Evolutionary conservation across 2,888 invertebrate genomes (phyloP).

Genomic region (Chymomyza fuscimana): DNA sequence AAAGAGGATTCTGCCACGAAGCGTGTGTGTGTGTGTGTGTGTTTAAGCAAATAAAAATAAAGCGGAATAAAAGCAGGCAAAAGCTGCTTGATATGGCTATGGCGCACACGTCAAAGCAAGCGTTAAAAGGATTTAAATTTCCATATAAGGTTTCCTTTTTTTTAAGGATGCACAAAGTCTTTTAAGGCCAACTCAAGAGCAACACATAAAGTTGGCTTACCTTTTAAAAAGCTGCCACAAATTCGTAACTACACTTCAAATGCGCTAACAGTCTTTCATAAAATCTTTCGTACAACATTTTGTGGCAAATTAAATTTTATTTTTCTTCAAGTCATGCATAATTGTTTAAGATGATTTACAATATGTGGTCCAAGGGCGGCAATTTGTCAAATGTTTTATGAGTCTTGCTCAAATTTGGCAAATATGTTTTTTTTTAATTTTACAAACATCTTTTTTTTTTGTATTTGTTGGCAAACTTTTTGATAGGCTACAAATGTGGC

Average conservation of each 20-base stretch:
- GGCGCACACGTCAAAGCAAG: slow-evolving; percentile 22
- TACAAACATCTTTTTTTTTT: not conserved
- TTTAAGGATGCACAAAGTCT: not conserved
- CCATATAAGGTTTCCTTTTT: slow-evolving; percentile 20
- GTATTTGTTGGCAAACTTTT: slow-evolving; percentile 23
- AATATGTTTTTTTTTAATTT: slow-evolving; percentile 55
- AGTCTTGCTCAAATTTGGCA: slow-evolving; percentile 32
- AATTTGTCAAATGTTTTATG: slow-evolving; percentile 37
- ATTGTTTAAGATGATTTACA: slow-evolving; percentile 69
- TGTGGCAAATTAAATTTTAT: slow-evolving; percentile 43
- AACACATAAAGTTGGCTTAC: not conserved
- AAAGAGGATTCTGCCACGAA: not conserved
- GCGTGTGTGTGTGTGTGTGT: too few species aligned
- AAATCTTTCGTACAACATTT: slow-evolving; percentile 4
- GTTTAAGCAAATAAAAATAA: slow-evolving; percentile 3
- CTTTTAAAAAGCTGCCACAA: not conserved
- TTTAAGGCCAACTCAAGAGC: not conserved
- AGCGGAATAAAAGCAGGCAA: not conserved
- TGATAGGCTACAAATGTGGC: slow-evolving; percentile 7
- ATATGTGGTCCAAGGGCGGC: slow-evolving; percentile 31
- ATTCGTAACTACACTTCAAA: not conserved
- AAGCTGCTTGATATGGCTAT: not conserved
- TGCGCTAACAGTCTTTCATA: not conserved
- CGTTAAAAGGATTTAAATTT: slow-evolving; percentile 26
- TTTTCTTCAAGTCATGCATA: slow-evolving; percentile 39